phyloP scores from a whole-genome alignment of 2,797 vertebrate genomes.

The Pseudochirops cupreus region DNA sequence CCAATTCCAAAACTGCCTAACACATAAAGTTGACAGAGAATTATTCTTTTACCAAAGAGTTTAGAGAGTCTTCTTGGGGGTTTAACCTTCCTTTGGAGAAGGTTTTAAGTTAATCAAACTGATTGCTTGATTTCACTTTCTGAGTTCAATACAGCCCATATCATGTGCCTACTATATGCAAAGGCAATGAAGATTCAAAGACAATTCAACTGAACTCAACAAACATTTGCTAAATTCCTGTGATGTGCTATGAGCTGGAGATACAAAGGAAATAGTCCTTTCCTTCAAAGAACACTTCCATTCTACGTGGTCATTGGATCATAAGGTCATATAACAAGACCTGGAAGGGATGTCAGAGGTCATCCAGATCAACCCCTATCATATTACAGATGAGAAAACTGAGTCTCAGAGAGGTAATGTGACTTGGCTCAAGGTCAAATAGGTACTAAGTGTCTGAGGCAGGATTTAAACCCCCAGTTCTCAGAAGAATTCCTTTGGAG shows the following conservation, averaged over 20 bases:
- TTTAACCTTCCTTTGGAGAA: neutral
- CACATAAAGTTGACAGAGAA: neutral
- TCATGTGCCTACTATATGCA: neutral
- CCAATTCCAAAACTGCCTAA: neutral
- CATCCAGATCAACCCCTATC: neutral
- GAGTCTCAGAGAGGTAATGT: neutral
- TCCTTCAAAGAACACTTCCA: neutral
- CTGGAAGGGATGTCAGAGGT: neutral
- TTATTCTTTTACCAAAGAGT: neutral
- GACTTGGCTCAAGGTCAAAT: neutral
- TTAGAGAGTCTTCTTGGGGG: slow-evolving; percentile 22
- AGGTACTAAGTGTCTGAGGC: neutral
- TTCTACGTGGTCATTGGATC: neutral
- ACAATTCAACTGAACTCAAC: neutral
- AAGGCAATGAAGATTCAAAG: neutral
- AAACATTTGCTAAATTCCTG: neutral
- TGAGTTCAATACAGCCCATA: neutral
- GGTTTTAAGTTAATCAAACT: neutral
- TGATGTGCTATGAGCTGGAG: neutral
- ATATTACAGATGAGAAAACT: neutral
- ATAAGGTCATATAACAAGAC: neutral
- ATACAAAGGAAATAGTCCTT: neutral
- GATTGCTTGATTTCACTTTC: neutral
- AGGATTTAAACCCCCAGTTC: neutral
- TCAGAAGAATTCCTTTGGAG: neutral